Base-by-base conservation (phyloP, 2,113 vertebrate species). In the Heterochromis multidens region DNA sequence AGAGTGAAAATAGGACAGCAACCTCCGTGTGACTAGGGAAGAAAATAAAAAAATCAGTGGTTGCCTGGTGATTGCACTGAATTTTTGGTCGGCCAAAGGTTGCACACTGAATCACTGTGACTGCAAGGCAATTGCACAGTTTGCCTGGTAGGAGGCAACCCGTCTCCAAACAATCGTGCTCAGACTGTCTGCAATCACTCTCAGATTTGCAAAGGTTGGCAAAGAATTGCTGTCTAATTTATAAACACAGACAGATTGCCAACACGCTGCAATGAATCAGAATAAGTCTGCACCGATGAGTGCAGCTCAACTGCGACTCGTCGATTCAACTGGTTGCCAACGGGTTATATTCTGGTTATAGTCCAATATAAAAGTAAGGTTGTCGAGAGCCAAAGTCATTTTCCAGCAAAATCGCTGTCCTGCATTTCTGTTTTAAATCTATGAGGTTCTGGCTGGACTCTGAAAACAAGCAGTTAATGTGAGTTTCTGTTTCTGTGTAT, bases 11-110 rank as follows among this genome's bases (percentile, higher is more conserved):
- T 46, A 19, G 12, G 12, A 46, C 13, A 14, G 65, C 14, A 46
- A 49, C 23, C 3, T 46, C 37, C 63, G 6, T 27, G 63, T 70
- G 63, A 67, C 37, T 67, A 67, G n/a, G 43, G n/a, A 17, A 9
- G 17, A 9, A 0, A 1, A 4, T 0, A 29, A 27, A 23, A 10
- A 33, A 33, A 43, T 67, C 63, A 17, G 37, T 17, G 37, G n/a
- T 67, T 67, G 37, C 8, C 37, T 37, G 25, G 63, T 46, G 63
- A 70, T 27, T 46, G 8, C 7, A 70, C 11, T 46, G 8, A 70
- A 27, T 27, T 14, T 65, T 65, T 37, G 33, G 21, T 65, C 62
- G 23, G 37, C 7, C 11, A 65, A 14, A n/a, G 33, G 14, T 3
- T 23, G 33, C 33, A 6, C 11, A 37, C n/a, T n/a, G n/a, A 63